Conservation (phyloP, 2,888 invertebrate genomes). For the Siphlonurus alternatus region DNA sequence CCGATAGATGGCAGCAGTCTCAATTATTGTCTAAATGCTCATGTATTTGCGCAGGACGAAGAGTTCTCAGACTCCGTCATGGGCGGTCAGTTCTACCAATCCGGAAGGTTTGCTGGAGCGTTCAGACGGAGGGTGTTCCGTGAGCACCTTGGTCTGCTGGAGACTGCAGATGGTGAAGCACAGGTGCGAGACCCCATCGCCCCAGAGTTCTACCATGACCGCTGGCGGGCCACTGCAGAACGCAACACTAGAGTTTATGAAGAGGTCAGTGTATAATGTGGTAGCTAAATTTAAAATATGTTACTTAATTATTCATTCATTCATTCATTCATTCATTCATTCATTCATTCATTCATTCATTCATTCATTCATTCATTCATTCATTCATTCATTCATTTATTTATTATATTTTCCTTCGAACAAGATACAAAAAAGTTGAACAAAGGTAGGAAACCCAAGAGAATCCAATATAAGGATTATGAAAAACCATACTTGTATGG, state of each 20-base stretch:
- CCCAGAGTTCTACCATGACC: slow-evolving; percentile 64
- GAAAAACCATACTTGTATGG: no score
- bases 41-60: slow-evolving; percentile 48
- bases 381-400: neutral
- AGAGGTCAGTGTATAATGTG: slow-evolving; percentile 36
- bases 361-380: neutral
- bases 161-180: slow-evolving; percentile 26
- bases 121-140: slow-evolving; percentile 71
- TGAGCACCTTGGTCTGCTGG: slow-evolving; percentile 72
- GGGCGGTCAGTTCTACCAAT: slow-evolving; percentile 63
- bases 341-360: neutral
- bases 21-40: neutral
- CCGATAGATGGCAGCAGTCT: neutral
- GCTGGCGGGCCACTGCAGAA: slow-evolving; percentile 67
- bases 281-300: no score
- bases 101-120: slow-evolving; percentile 73
- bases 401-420: no score
- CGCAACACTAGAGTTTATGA: slow-evolving; percentile 82
- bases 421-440: no score
- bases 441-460: no score
- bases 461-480: no score
- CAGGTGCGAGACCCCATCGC: slow-evolving; percentile 49
- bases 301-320: neutral
- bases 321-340: no score
- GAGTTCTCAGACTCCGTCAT: slow-evolving; percentile 63